Evolutionary conservation across 2,888 invertebrate species (phyloP), one percentile per base, ranked within the genome.

Genomic region (Strigamia transsilvanica): DNA sequence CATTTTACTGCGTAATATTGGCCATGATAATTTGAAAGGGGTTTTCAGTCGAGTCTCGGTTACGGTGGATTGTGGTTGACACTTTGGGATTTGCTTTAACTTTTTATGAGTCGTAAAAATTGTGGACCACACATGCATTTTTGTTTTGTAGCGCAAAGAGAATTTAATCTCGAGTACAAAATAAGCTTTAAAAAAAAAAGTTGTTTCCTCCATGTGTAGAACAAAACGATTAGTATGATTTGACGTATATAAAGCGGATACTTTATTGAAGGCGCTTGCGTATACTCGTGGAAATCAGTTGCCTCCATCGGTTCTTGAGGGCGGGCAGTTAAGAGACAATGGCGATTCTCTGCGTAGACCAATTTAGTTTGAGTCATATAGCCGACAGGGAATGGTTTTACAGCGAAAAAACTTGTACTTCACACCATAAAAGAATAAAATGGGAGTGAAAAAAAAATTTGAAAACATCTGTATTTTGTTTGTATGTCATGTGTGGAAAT

Each of bases 101-200:
- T 73, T 73, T 73, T 73, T 73, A 73, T 73, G 73, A 73, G 73
- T 73, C 73, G 73, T 73, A 73, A 73, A 73, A 73, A 73, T 73
- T 73, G 73, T 27, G 73, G 73, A 73, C 73, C 73, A 73, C 73
- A 73, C 73, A 73, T 73, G 73, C 73, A 73, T 73, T 73, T 73
- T 73, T 73, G 73, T 73, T 73, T 73, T 73, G 73, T 73, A 73
- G 73, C 73, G 32, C 73, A 32, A 73, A n/a, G 73, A 73, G 73
- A 73, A 73, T 73, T 73, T 73, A 73, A 73, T 73, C 73, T 73
- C 73, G 73, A 12, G 73, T n/a, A 32, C 73, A 73, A 73, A 73
- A 73, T 73, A 73, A 32, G 18, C 13, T 73, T 73, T 21, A 21
- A 66, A 32, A 32, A 27, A 73, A 73, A 73, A 73, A 73, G 27